A percentile compares a stretch with the other conserved stretches of the same genome.
phyloP scores from a whole-genome alignment of 1,140 invertebrate genomes.

The Apis dorsata region DNA sequence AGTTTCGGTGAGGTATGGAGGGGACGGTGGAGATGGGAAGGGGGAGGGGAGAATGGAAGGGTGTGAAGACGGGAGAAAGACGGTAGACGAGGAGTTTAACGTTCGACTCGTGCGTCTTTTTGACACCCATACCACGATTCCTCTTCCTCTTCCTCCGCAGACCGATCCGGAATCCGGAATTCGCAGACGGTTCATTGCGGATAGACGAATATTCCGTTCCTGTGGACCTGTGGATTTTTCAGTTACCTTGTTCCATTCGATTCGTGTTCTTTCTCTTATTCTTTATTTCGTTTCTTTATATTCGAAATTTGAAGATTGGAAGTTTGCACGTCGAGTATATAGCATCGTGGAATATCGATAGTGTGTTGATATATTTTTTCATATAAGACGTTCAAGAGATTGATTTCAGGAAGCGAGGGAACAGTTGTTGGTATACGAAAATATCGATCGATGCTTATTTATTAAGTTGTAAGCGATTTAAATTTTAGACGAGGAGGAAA shows the following conservation, averaged over 20 bases:
- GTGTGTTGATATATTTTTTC: no score
- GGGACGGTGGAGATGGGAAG: background rate
- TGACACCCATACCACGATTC: constrained; percentile 4
- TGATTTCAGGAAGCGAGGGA: no score
- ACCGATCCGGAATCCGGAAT: constrained; percentile 19
- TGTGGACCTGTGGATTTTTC: background rate
- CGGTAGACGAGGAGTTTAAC: constrained; percentile 55
- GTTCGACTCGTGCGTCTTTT: constrained; percentile 60
- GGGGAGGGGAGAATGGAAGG: background rate
- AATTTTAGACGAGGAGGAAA: no score
- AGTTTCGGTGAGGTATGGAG: background rate
- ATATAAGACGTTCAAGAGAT: no score
- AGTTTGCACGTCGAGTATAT: background rate
- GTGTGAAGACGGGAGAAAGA: constrained; percentile 18
- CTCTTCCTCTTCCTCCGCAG: no score
- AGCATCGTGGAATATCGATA: no score
- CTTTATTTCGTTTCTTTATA: no score
- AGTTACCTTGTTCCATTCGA: background rate
- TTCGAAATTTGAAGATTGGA: background rate
- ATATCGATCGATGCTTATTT: no score
- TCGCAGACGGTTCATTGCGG: background rate
- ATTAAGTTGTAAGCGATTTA: no score
- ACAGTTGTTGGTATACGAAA: no score
- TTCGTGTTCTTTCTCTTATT: background rate
- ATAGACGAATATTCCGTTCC: constrained; percentile 14